Conservation (phyloP, 1,140 invertebrate genomes). For the Saccostrea glomerata region DNA sequence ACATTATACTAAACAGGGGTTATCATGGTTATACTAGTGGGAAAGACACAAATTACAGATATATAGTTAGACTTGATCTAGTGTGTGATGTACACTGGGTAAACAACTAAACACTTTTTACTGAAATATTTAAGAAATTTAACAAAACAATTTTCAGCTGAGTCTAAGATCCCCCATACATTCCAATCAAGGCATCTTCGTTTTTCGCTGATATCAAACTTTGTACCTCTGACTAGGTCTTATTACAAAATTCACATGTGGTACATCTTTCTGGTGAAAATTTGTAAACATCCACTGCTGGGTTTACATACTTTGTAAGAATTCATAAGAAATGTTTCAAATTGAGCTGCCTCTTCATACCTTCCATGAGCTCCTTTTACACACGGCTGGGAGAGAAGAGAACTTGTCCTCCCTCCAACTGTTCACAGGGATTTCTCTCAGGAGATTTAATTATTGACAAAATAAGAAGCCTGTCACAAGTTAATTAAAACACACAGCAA, state of each 20-base stretch:
- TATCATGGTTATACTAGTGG: background rate
- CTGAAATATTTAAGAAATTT: background rate
- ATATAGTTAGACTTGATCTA: background rate
- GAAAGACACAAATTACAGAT: background rate
- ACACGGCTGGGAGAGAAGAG: background rate
- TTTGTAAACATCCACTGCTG: slow-evolving; percentile 18
- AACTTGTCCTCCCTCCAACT: background rate
- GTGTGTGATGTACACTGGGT: background rate
- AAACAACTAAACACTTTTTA: background rate
- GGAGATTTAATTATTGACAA: background rate
- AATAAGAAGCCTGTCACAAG: slow-evolving; percentile 10
- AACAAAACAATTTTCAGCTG: background rate
- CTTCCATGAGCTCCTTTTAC: background rate
- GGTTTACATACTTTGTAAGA: slow-evolving; percentile 10
- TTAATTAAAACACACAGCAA: slow-evolving; percentile 1
- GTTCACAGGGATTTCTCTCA: background rate
- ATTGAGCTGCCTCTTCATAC: background rate
- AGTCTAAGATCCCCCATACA: background rate
- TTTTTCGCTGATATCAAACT: background rate
- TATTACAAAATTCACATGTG: slow-evolving; percentile 19
- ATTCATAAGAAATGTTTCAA: slow-evolving; percentile 2
- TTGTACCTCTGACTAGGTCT: background rate
- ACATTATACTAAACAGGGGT: background rate
- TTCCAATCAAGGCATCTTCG: background rate
- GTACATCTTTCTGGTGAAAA: slow-evolving; percentile 17